phyloP scores from a whole-genome alignment of 2,113 vertebrate species.

The Panthera tigris region DNA sequence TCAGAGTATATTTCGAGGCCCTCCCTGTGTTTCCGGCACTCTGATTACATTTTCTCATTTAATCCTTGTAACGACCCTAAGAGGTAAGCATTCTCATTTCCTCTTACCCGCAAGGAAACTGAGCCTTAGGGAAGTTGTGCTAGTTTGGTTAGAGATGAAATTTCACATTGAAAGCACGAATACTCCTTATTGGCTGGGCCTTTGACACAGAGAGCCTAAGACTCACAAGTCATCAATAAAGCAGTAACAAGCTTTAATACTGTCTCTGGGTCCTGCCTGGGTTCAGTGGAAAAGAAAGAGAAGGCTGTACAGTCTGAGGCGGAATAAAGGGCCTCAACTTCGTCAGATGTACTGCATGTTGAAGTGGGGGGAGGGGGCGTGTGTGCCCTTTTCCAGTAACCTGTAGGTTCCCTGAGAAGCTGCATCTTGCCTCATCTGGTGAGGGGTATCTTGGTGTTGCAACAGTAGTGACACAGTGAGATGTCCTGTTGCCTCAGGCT shows the following conservation, averaged over 20 bases:
- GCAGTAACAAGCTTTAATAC: background rate
- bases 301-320: background rate
- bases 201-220: background rate
- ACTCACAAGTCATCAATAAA: background rate
- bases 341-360: background rate
- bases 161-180: background rate
- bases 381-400: background rate
- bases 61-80: background rate
- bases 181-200: background rate
- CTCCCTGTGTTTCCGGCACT: background rate
- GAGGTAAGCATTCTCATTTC: background rate
- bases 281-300: background rate
- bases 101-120: background rate
- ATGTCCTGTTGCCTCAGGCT: background rate
- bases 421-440: background rate
- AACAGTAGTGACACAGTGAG: background rate
- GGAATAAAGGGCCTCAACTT: background rate
- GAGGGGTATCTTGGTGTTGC: background rate
- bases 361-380: rapidly evolving
- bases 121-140: background rate
- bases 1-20: background rate
- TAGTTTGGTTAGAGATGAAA: background rate
- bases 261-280: background rate
- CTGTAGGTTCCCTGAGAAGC: background rate
- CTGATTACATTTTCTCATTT: background rate